phyloP scores from a whole-genome alignment of 2,113 vertebrate genomes.

The Archocentrus centrarchus region DNA sequence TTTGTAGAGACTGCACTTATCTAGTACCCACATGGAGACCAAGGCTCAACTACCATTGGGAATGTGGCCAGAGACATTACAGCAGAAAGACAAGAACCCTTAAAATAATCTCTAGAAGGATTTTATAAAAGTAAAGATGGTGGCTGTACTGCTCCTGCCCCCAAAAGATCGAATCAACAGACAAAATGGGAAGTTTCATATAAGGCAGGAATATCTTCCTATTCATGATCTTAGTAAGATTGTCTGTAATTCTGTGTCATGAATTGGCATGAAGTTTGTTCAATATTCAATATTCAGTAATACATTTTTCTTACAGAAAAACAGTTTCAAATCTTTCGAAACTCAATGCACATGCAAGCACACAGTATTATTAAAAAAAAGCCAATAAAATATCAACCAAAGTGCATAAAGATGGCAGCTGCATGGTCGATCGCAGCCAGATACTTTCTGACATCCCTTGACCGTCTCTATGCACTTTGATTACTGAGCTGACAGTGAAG shows the following conservation, averaged over 20 bases:
- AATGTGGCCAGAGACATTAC: not conserved
- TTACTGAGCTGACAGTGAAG: constrained; percentile 20
- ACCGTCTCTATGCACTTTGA: constrained; percentile 49
- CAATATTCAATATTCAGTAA: not conserved
- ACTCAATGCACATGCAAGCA: constrained; percentile 14
- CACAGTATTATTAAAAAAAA: not conserved
- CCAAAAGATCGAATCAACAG: not conserved
- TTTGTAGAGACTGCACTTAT: not conserved
- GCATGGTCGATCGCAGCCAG: not conserved
- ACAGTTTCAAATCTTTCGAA: not conserved
- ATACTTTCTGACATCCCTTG: not conserved
- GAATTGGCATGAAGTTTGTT: not conserved
- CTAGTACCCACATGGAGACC: not conserved
- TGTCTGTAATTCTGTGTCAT: not conserved
- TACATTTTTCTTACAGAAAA: not conserved
- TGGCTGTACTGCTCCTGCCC: not conserved
- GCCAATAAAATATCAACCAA: not conserved
- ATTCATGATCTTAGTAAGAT: not conserved
- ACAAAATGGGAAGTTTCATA: not conserved
- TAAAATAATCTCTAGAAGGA: not conserved
- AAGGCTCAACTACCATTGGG: not conserved
- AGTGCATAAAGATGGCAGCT: constrained; percentile 48
- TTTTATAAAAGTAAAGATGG: not conserved
- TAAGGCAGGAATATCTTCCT: not conserved
- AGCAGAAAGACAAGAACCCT: not conserved